Evolutionary conservation across 2,797 vertebrate species (phyloP).

Genomic region (Gymnopithys bicolor): DNA sequence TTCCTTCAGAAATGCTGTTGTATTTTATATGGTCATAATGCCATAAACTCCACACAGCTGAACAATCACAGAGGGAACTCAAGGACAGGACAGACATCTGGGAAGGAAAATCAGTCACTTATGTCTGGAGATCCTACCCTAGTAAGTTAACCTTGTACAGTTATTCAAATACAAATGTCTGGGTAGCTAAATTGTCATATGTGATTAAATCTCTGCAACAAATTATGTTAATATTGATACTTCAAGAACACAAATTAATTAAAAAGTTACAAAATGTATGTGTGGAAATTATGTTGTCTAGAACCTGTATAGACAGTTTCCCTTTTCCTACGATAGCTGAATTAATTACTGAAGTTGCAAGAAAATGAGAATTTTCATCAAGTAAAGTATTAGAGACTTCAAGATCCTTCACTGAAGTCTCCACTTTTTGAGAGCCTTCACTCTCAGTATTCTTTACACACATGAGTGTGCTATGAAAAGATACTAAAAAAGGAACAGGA

Average conservation of each 20-base stretch:
- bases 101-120: slow-evolving; percentile 16
- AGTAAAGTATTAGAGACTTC: not conserved
- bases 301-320: slow-evolving; percentile 33
- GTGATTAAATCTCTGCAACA: slow-evolving; percentile 24
- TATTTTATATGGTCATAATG: not conserved
- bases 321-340: not conserved
- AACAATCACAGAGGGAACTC: not conserved
- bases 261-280: slow-evolving; percentile 8
- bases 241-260: slow-evolving; percentile 60
- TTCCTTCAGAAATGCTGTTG: slow-evolving; percentile 6
- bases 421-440: not conserved
- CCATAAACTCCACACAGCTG: not conserved
- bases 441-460: not conserved
- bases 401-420: not conserved
- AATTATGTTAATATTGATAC: slow-evolving; percentile 51
- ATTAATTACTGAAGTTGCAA: slow-evolving; percentile 2
- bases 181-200: not conserved
- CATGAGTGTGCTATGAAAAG: rapidly evolving
- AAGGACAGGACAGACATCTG: slow-evolving; percentile 19
- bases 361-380: not conserved
- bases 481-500: not conserved
- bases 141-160: not conserved
- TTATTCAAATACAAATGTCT: slow-evolving; percentile 34
- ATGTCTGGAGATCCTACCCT: not conserved
- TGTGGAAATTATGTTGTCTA: slow-evolving; percentile 13